A percentile compares a stretch with the other conserved stretches of the same genome.
Conservation (phyloP, 2,888 invertebrate genomes). For the Tipula unca region DNA sequence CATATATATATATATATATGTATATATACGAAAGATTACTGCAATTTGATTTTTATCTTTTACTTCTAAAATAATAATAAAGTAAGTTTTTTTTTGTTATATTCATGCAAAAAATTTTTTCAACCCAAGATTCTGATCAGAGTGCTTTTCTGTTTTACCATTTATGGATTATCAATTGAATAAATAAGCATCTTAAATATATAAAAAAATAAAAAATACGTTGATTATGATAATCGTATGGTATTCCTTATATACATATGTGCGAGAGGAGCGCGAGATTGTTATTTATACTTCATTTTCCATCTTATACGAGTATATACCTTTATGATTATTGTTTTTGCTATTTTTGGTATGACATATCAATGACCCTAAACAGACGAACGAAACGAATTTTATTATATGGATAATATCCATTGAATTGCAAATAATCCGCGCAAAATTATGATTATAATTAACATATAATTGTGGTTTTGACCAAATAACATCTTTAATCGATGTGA, state of each 20-base stretch:
- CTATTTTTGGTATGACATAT: slow-evolving; percentile 8
- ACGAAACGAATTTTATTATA: not conserved
- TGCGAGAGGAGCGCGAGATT: not conserved
- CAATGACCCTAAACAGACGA: not conserved
- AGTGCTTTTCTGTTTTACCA: not conserved
- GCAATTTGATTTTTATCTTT: not conserved
- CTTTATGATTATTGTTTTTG: not conserved
- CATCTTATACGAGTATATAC: not conserved
- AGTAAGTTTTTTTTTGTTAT: not conserved
- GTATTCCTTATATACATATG: not conserved
- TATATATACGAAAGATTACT: not conserved
- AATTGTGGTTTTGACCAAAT: not conserved
- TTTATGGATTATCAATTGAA: slow-evolving; percentile 14
- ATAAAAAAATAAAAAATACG: not conserved
- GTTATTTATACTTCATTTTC: not conserved
- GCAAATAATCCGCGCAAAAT: not conserved
- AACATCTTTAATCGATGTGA: not conserved
- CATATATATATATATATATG: no score
- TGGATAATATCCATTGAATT: not conserved
- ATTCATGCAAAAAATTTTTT: not conserved
- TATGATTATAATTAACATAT: not conserved
- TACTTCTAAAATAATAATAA: not conserved
- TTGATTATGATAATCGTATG: not conserved
- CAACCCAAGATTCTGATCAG: not conserved
- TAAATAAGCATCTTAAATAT: not conserved